Evolutionary conservation across 2,888 invertebrate genomes (phyloP).

Genomic region (Leptinotarsa rubiginosa): DNA sequence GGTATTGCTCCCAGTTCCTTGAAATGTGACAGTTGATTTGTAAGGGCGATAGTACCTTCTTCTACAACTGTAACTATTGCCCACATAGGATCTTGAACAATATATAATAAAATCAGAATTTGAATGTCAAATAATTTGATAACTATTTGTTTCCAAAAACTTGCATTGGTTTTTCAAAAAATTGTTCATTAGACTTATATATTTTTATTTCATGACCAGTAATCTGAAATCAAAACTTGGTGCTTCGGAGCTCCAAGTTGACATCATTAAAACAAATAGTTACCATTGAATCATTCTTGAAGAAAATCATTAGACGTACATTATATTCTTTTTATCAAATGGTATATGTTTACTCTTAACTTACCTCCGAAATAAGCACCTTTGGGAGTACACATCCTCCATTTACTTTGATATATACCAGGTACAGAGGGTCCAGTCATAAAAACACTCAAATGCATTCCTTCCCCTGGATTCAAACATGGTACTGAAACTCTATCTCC

Average conservation of each 20-base stretch:
- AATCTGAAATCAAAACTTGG: too few relatives aligned
- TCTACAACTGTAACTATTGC: slow-evolving; percentile 84
- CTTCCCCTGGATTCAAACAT: slow-evolving; percentile 80
- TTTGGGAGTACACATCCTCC: slow-evolving; percentile 88
- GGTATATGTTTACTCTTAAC: slow-evolving; percentile 25
- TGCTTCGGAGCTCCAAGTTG: too few relatives aligned
- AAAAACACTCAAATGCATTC: slow-evolving; percentile 80
- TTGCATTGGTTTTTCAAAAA: too few relatives aligned
- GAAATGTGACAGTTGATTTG: slow-evolving; percentile 79
- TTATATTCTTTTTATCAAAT: too few relatives aligned
- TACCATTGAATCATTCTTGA: too few relatives aligned
- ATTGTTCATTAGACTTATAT: too few relatives aligned
- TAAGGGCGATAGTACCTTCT: slow-evolving; percentile 82
- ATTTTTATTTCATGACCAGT: too few relatives aligned
- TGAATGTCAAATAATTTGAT: not conserved
- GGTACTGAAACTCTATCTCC: slow-evolving; percentile 73
- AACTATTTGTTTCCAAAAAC: not conserved
- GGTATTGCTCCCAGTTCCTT: slow-evolving; percentile 67
- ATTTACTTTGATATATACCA: slow-evolving; percentile 87
- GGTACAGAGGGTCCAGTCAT: slow-evolving; percentile 81
- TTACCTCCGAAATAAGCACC: slow-evolving; percentile 94
- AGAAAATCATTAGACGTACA: too few relatives aligned
- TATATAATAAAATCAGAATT: slow-evolving; percentile 3
- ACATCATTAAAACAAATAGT: too few relatives aligned
- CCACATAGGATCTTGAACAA: slow-evolving; percentile 79